Conservation (phyloP, 2,888 invertebrate species). For the Barypeithes pellucidus region DNA sequence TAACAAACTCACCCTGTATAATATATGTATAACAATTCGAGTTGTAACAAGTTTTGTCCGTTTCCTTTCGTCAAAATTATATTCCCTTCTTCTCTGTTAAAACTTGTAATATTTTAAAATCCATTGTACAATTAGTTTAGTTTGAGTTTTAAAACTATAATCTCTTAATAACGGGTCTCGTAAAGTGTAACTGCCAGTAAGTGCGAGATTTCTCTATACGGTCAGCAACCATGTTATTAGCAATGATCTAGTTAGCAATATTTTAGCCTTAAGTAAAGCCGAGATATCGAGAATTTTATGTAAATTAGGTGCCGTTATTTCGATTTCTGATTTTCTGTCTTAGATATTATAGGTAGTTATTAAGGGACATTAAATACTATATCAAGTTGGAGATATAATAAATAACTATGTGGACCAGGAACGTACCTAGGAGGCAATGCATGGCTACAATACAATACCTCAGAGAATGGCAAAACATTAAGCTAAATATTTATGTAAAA, state of each 20-base stretch:
- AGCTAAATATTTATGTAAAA: too few relatives aligned
- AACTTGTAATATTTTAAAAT: too few relatives aligned
- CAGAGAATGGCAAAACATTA: too few relatives aligned
- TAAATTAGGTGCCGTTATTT: constrained; percentile 45
- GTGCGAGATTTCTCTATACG: constrained; percentile 15
- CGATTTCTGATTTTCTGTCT: constrained; percentile 43
- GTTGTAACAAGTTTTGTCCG: too few relatives aligned
- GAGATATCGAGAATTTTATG: constrained; percentile 38
- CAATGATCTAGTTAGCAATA: constrained; percentile 33
- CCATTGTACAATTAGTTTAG: too few relatives aligned
- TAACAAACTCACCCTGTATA: too few relatives aligned
- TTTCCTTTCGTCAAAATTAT: too few relatives aligned
- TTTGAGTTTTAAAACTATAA: not conserved
- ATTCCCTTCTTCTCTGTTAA: too few relatives aligned
- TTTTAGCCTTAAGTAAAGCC: constrained; percentile 33
- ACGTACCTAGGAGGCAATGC: too few relatives aligned
- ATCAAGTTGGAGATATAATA: constrained; percentile 10
- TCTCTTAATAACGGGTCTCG: too few relatives aligned
- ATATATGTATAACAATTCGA: too few relatives aligned
- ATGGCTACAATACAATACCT: too few relatives aligned
- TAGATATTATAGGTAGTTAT: constrained; percentile 45
- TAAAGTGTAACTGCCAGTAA: not conserved
- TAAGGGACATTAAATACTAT: constrained; percentile 37
- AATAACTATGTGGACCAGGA: not conserved
- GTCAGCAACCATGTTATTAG: constrained; percentile 19